These are phyloP conservation scores for Microplitis demolitor DNA, from an alignment of 1,140 invertebrate genomes.

Conservation along the genomic window DNA sequence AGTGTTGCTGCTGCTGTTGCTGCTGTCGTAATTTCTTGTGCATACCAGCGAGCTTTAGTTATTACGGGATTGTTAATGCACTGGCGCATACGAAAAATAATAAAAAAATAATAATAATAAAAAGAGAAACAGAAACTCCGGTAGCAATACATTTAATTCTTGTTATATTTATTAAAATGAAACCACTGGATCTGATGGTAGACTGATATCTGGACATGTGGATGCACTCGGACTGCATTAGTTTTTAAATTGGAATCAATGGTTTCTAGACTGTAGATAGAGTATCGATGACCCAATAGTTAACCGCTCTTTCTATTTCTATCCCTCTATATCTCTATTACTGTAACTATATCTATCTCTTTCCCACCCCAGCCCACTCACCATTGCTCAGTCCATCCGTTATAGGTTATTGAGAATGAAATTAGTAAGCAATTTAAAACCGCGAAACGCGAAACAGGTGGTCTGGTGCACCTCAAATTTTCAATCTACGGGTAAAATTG, in stretches of 20 bases:
- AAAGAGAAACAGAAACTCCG: too few relatives aligned
- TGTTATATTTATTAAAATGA: background rate
- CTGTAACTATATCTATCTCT: too few relatives aligned
- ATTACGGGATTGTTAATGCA: too few relatives aligned
- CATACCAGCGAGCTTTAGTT: too few relatives aligned
- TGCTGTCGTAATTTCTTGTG: too few relatives aligned
- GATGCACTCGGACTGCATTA: background rate
- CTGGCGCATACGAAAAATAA: too few relatives aligned
- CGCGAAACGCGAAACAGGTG: background rate
- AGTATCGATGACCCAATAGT: background rate
- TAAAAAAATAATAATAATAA: too few relatives aligned
- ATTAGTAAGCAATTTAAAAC: conserved; percentile 54
- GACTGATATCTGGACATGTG: too few relatives aligned
- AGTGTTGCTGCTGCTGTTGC: background rate
- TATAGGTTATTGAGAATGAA: conserved; percentile 48
- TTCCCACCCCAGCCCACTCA: background rate
- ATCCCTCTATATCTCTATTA: too few relatives aligned
- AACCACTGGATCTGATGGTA: background rate
- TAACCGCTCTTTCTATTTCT: conserved; percentile 7
- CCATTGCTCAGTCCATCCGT: conserved; percentile 22
- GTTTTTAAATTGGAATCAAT: conserved; percentile 2
- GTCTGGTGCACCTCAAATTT: background rate
- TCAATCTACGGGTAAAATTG: background rate
- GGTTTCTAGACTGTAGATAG: conserved; percentile 3
- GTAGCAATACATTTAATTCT: too few relatives aligned